These are phyloP conservation scores for Paradoxurus hermaphroditus DNA, from an alignment of 2,113 vertebrate genomes.

Conservation along the genomic window DNA sequence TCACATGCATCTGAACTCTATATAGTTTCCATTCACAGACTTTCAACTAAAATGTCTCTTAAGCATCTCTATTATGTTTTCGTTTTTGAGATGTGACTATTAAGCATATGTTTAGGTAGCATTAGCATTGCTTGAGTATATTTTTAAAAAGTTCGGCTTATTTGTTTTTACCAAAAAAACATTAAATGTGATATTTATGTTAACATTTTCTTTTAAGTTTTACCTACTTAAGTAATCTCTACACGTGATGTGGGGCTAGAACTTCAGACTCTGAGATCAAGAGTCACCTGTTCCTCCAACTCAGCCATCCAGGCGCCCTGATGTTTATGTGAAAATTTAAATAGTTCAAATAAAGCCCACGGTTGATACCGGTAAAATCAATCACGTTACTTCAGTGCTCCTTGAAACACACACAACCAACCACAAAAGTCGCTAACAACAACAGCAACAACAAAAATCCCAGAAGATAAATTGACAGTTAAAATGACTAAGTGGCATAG, in stretches of 20 bases:
- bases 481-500: background rate
- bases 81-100: constrained; percentile 8
- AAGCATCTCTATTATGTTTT: background rate
- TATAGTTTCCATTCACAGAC: background rate
- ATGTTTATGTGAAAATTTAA: constrained; percentile 28
- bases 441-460: background rate
- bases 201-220: too few species aligned
- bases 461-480: background rate
- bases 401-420: background rate
- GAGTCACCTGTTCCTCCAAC: too few species aligned
- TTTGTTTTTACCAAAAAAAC: constrained; percentile 1
- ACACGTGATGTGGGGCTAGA: too few species aligned
- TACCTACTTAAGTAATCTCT: too few species aligned
- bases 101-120: background rate
- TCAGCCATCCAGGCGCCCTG: too few species aligned
- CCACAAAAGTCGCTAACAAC: background rate
- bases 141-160: constrained; percentile 14
- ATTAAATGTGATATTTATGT: background rate
- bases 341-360: background rate
- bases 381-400: background rate
- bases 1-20: background rate
- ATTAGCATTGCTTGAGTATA: background rate
- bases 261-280: too few species aligned
- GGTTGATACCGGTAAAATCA: background rate
- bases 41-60: background rate